These are phyloP conservation scores for Isurus oxyrinchus DNA, from an alignment of 2,113 vertebrate species.

Conservation along the genomic window DNA sequence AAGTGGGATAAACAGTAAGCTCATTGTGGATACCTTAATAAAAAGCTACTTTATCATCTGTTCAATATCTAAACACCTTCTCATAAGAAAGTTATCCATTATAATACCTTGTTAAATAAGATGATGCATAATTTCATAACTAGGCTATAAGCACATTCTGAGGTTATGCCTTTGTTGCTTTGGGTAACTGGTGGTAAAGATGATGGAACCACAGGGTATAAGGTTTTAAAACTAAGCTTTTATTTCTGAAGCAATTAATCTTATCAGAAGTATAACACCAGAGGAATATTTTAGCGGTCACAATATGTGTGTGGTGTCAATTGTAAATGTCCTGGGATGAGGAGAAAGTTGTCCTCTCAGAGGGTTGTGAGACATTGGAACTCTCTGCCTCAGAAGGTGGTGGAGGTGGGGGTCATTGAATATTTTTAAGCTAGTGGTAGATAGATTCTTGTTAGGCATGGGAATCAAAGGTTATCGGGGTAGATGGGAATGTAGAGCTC, in stretches of 20 bases:
- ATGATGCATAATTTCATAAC: neutral
- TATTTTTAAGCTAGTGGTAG: too few species aligned
- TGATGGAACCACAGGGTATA: neutral
- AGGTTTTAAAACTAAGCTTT: neutral
- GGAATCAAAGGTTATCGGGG: too few species aligned
- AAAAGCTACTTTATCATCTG: neutral
- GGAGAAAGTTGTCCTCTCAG: too few species aligned
- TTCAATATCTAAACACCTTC: neutral
- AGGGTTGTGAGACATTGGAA: too few species aligned
- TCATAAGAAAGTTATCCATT: neutral
- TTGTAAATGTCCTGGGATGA: neutral
- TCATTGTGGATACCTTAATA: neutral
- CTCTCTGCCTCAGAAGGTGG: too few species aligned
- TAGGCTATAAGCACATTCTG: neutral
- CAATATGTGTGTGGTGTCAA: neutral
- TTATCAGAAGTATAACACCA: neutral
- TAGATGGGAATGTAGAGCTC: too few species aligned
- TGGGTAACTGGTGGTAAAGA: neutral
- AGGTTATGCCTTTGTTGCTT: neutral
- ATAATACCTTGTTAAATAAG: neutral
- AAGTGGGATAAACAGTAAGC: neutral
- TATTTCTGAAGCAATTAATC: neutral
- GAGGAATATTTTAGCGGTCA: neutral
- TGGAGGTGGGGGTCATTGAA: too few species aligned
- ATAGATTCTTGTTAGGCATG: too few species aligned